Evolutionary conservation across 2,113 vertebrate genomes (phyloP).

Genomic region (Petroica traversi): DNA sequence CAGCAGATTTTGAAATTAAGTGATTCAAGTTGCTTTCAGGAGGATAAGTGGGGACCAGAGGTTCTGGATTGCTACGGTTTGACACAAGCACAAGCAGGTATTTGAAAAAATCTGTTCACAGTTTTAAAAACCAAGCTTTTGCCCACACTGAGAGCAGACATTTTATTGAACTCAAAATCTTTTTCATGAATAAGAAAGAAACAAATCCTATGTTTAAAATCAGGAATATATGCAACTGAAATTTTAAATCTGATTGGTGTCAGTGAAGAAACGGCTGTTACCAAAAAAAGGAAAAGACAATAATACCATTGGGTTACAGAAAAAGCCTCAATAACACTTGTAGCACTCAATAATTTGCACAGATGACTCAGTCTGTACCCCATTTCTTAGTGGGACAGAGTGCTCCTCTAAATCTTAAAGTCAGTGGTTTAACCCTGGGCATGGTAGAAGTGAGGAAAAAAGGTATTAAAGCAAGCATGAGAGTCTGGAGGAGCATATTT

Average conservation of each 20-base stretch:
- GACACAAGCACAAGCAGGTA: not conserved
- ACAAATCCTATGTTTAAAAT: not conserved
- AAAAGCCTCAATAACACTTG: not conserved
- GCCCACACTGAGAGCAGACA: not conserved
- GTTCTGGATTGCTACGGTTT: not conserved
- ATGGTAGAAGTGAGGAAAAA: not conserved
- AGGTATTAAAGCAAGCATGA: accelerated
- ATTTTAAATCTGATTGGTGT: not conserved
- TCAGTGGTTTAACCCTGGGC: not conserved
- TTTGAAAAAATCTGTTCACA: not conserved
- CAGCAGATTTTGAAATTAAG: not conserved
- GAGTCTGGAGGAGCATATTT: not conserved
- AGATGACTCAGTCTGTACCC: not conserved
- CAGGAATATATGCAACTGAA: not conserved
- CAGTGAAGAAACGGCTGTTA: not conserved
- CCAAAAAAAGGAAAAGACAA: not conserved
- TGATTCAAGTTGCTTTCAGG: not conserved
- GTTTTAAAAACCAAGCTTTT: not conserved
- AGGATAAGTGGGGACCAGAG: not conserved
- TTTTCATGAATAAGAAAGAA: not conserved
- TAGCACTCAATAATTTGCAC: not conserved
- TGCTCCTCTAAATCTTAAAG: not conserved
- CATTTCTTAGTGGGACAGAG: not conserved
- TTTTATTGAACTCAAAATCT: not conserved
- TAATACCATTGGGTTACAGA: not conserved